Evolutionary conservation across 92 coral and sea anemone genomes (phyloP).

Genomic region (Montipora capitata): DNA sequence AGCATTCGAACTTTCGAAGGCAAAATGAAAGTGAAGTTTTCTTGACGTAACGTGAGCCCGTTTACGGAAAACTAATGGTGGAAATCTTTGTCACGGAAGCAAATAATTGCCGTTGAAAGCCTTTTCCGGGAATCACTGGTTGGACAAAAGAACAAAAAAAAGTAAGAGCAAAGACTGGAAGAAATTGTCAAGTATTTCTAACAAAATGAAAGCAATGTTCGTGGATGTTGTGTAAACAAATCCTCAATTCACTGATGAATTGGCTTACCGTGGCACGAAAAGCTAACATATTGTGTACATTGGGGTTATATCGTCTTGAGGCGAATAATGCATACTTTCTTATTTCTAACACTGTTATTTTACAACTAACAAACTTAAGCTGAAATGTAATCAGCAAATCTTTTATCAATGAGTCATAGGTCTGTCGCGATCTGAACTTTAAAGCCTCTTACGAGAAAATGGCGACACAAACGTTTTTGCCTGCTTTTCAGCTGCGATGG

Average conservation of each 20-base stretch:
- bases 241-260: not conserved
- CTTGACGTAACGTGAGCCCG: too few relatives aligned
- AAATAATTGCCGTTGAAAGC: too few relatives aligned
- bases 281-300: constrained; percentile 48
- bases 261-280: constrained; percentile 14
- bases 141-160: not conserved
- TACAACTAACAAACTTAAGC: not conserved
- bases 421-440: too few relatives aligned
- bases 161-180: not conserved
- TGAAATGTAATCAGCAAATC: not conserved
- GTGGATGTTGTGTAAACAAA: constrained; percentile 41
- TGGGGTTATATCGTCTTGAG: constrained; percentile 17
- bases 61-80: too few relatives aligned
- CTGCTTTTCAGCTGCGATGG: not conserved
- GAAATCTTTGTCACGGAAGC: too few relatives aligned
- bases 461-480: not conserved
- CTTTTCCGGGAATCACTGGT: too few relatives aligned
- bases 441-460: not conserved
- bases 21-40: too few relatives aligned
- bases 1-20: too few relatives aligned
- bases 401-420: not conserved
- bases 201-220: too few relatives aligned
- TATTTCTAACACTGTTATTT: not conserved
- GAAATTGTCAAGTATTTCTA: not conserved
- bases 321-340: not conserved